Evolutionary conservation across 2,113 vertebrate genomes (phyloP), one percentile per base, ranked within the genome.

Genomic region (Thermophis baileyi): DNA sequence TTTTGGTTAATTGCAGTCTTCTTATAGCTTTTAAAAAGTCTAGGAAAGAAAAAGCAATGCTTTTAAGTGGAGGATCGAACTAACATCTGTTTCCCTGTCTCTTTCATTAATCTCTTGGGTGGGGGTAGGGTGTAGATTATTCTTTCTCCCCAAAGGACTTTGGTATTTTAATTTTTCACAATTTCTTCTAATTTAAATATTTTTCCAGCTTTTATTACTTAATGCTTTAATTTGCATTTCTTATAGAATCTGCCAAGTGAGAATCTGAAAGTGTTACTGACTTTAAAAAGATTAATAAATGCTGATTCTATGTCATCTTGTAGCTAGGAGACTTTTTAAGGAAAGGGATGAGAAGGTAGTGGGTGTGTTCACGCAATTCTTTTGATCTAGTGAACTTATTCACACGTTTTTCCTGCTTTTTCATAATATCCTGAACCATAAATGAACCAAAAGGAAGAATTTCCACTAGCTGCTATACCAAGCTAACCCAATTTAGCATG

Each of bases 201-300:
- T 81, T 81, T 89, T 20, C 55, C 27, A n/a, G n/a, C n/a, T 90
- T 90, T 87, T 90, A 94, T 85, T 49, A 81, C 3, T 88, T 85
- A 91, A 89, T 86, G 30, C 46, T 92, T 91, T 81, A 85, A 69
- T 93, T 95, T 95, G 91, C 81, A 90, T 69, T 95, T 94, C 60
- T 81, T 93, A 35, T 18, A 57, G 18, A 87, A 51, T 93, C 69
- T 93, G 94, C 91, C 93, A 89, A 85, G 87, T 89, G 89, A 95
- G 90, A 85, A 74, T 94, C 92, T 87, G 47, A 47, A 96, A 94
- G 94, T 93, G 94, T 95, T 87, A 89, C 91, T 95, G 95, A 92
- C 44, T 55, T n/a, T 60, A 63, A 6, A 60, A 5, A 6, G 50
- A 50, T 86, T 25, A 60, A 50, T 86, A 50, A 60, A 24, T 20